Evolutionary conservation across 2,113 vertebrate genomes (phyloP).

Genomic region (Alligator mississippiensis): DNA sequence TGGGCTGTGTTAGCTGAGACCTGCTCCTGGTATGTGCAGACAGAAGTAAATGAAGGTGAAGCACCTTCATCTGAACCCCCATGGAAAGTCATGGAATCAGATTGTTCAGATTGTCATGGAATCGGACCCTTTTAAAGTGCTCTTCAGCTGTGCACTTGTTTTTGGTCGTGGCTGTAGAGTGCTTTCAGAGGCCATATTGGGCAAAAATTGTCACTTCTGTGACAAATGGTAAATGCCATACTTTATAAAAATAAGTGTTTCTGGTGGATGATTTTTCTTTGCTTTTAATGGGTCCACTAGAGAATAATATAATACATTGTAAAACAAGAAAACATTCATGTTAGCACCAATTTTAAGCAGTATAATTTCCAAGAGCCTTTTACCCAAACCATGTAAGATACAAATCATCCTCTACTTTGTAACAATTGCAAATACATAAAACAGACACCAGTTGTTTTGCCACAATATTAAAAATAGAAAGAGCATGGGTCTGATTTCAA

Average conservation of each 20-base stretch:
- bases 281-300: slow-evolving; percentile 2
- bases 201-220: too few relatives aligned
- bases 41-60: too few relatives aligned
- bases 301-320: background rate
- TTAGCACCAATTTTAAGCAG: background rate
- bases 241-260: background rate
- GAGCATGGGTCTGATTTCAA: background rate
- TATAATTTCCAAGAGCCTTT: background rate
- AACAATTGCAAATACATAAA: background rate
- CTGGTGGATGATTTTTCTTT: background rate
- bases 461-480: background rate
- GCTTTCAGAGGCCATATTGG: too few relatives aligned
- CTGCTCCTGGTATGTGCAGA: too few relatives aligned
- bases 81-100: too few relatives aligned
- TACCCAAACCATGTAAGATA: background rate
- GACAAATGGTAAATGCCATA: background rate
- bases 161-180: too few relatives aligned
- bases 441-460: background rate
- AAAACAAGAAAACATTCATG: background rate
- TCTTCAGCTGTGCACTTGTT: too few relatives aligned
- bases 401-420: background rate
- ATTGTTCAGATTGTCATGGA: too few relatives aligned
- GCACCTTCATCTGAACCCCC: too few relatives aligned
- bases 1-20: too few relatives aligned
- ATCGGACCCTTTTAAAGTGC: too few relatives aligned